Evolutionary conservation across 2,888 invertebrate species (phyloP).

Genomic region (Erebia epiphron): DNA sequence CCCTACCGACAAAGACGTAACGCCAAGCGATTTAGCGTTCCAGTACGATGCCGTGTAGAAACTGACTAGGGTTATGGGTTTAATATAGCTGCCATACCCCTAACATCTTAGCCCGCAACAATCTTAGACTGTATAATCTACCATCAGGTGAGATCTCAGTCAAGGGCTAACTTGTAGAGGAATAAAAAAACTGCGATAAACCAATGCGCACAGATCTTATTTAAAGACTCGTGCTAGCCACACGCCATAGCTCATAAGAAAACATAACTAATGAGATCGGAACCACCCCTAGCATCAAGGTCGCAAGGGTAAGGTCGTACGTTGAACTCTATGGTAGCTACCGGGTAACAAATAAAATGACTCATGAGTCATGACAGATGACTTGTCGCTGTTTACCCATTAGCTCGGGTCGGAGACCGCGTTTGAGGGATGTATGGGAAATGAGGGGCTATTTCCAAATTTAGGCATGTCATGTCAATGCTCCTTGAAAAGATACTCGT

Average conservation of each 20-base stretch:
- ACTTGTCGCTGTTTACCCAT: slow-evolving; percentile 46
- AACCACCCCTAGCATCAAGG: slow-evolving; percentile 57
- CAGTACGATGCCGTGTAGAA: too few relatives aligned
- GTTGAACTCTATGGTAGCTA: slow-evolving; percentile 61
- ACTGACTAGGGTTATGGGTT: too few relatives aligned
- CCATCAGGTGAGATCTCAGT: too few relatives aligned
- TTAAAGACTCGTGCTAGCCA: background rate
- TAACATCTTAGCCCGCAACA: too few relatives aligned
- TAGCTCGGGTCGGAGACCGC: slow-evolving; percentile 56
- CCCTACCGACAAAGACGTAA: too few relatives aligned
- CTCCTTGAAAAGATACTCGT: slow-evolving; percentile 14
- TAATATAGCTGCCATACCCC: too few relatives aligned
- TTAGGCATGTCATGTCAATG: slow-evolving; percentile 22
- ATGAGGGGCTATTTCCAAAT: slow-evolving; percentile 23
- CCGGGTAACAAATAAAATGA: slow-evolving; percentile 63
- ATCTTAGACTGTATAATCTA: too few relatives aligned
- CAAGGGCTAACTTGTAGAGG: too few relatives aligned
- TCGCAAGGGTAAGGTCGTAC: slow-evolving; percentile 62
- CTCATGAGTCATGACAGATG: slow-evolving; percentile 62
- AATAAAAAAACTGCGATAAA: too few relatives aligned
- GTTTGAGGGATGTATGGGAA: slow-evolving; percentile 21
- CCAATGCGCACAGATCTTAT: background rate
- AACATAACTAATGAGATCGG: slow-evolving; percentile 19
- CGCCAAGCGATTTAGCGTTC: too few relatives aligned
- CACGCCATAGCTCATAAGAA: slow-evolving; percentile 3